Evolutionary conservation across 2,113 vertebrate species (phyloP).

Genomic region (Pithys albifrons): DNA sequence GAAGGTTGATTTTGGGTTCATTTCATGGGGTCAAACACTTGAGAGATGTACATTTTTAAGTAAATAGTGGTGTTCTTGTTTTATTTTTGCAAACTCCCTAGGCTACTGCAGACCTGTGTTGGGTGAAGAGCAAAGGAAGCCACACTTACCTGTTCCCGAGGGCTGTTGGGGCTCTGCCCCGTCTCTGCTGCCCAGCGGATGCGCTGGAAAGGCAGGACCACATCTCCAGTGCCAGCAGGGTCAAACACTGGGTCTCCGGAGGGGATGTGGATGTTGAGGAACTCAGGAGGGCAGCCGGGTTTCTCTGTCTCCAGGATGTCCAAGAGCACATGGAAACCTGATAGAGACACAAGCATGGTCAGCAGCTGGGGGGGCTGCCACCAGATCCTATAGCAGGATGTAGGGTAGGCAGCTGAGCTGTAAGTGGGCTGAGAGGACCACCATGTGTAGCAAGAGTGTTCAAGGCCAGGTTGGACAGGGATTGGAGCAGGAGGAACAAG

Average conservation of each 20-base stretch:
- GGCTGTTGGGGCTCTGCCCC: slow-evolving; percentile 89
- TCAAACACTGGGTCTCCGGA: slow-evolving; percentile 85
- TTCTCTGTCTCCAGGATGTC: slow-evolving; percentile 73
- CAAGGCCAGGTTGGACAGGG: background rate
- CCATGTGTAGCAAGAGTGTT: background rate
- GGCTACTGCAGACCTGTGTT: background rate
- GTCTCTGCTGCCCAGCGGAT: slow-evolving; percentile 81
- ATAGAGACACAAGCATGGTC: background rate
- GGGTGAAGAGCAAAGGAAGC: background rate
- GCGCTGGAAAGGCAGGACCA: slow-evolving; percentile 87
- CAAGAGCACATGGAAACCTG: slow-evolving; percentile 82
- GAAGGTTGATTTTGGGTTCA: background rate
- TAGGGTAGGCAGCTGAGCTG: background rate
- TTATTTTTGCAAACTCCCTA: background rate
- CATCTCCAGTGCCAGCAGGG: slow-evolving; percentile 59
- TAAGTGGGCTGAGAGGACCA: background rate
- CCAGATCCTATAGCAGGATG: background rate
- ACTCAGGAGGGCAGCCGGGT: slow-evolving; percentile 84
- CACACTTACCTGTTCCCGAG: slow-evolving; percentile 78
- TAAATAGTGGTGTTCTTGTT: accelerated
- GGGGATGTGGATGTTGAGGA: slow-evolving; percentile 87
- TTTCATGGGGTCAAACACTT: background rate
- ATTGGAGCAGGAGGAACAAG: background rate
- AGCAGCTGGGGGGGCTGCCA: background rate
- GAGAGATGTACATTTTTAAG: background rate